Evolutionary conservation across 2,888 invertebrate species (phyloP).

Genomic region (Synergus umbraculus): DNA sequence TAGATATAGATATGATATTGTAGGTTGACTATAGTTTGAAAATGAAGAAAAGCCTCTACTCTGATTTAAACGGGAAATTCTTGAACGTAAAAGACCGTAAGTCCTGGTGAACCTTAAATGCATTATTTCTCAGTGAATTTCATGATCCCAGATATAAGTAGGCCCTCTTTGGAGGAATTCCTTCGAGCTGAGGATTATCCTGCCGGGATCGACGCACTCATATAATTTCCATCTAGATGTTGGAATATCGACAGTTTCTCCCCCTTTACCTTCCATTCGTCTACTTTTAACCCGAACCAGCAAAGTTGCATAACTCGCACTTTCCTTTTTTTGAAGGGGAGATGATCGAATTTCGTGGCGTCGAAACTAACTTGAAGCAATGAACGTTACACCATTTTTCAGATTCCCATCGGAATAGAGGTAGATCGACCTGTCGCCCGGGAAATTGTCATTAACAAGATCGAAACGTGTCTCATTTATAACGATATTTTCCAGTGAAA

Average conservation of each 20-base stretch:
- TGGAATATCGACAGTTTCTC: constrained; percentile 41
- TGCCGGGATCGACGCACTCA: neutral
- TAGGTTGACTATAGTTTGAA: neutral
- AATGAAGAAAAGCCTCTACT: neutral
- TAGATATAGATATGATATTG: too few relatives aligned
- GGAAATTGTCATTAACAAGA: constrained; percentile 40
- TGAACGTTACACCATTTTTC: constrained; percentile 33
- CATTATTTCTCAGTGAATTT: constrained; percentile 3
- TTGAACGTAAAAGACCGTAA: neutral
- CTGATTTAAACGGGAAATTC: neutral
- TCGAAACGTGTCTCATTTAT: constrained; percentile 7
- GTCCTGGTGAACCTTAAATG: neutral
- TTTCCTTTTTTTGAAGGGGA: constrained; percentile 12
- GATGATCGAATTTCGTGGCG: constrained; percentile 34
- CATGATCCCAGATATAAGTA: neutral
- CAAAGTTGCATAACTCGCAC: constrained; percentile 31
- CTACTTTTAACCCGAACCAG: constrained; percentile 14
- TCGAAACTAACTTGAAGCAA: constrained; percentile 39
- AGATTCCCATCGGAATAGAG: constrained; percentile 38
- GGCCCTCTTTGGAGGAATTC: neutral
- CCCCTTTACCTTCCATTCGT: neutral
- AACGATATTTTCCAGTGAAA: neutral
- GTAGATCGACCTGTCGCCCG: constrained; percentile 28
- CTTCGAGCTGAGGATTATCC: neutral
- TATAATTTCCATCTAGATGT: constrained; percentile 28